phyloP scores from a whole-genome alignment of 2,888 invertebrate species.

The Tetrapedia diversipes region DNA sequence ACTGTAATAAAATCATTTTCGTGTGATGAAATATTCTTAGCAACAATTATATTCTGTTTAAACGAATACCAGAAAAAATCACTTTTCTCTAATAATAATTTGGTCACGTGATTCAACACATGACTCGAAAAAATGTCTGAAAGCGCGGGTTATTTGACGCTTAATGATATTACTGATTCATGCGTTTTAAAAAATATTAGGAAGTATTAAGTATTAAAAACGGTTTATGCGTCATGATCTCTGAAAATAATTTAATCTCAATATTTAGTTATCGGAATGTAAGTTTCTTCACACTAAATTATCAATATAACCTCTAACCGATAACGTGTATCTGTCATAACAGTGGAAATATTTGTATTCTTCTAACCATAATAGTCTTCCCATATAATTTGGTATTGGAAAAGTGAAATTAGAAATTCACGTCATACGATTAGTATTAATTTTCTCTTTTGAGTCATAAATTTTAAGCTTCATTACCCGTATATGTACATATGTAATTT shows the following conservation, averaged over 20 bases:
- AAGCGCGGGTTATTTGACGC: background rate
- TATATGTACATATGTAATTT: background rate
- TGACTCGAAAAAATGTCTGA: constrained; percentile 5
- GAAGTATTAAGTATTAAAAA: no score
- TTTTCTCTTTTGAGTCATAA: background rate
- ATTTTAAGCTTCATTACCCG: background rate
- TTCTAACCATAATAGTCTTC: background rate
- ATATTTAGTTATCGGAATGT: background rate
- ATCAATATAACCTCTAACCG: constrained; percentile 40
- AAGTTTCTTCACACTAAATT: background rate
- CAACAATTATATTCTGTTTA: background rate
- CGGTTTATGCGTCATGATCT: no score
- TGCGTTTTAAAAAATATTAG: background rate
- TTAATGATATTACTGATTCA: background rate
- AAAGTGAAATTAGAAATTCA: background rate
- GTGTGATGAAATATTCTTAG: background rate
- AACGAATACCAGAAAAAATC: background rate
- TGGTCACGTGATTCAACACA: constrained; percentile 28
- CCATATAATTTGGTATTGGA: background rate
- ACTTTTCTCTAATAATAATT: constrained; percentile 30
- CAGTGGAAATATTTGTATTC: constrained; percentile 3
- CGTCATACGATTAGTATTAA: background rate
- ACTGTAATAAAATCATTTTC: background rate
- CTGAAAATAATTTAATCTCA: background rate
- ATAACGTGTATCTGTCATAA: constrained; percentile 15